Evolutionary conservation across 2,113 vertebrate genomes (phyloP).

Genomic region (Heteronetta atricapilla): DNA sequence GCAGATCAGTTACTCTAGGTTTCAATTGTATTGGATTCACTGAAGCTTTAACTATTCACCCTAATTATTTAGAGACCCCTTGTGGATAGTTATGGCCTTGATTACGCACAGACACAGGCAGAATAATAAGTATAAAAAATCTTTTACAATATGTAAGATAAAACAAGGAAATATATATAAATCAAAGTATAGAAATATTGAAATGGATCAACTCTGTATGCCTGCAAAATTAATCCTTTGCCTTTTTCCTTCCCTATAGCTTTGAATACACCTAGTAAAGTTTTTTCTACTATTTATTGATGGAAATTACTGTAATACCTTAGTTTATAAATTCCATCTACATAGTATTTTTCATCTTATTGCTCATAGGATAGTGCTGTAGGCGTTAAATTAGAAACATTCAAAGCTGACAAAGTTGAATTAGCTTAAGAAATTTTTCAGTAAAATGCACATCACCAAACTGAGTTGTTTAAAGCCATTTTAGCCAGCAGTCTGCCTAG

Average conservation of each 20-base stretch:
- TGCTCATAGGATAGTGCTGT: background rate
- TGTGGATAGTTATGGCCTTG: background rate
- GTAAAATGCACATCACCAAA: background rate
- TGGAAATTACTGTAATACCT: background rate
- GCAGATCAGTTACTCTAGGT: background rate
- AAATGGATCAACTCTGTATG: background rate
- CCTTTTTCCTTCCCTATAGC: background rate
- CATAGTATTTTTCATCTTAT: background rate
- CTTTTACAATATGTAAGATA: background rate
- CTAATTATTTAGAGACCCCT: constrained; percentile 24
- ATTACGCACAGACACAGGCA: background rate
- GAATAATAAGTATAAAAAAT: constrained; percentile 3
- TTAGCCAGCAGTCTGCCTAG: background rate
- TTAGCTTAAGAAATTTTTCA: background rate
- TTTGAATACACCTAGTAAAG: background rate
- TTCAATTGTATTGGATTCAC: background rate
- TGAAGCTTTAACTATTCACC: background rate
- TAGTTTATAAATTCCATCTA: background rate
- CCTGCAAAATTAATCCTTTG: background rate
- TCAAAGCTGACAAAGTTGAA: background rate
- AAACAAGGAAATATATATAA: background rate
- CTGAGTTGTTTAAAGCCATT: background rate
- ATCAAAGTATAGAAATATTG: background rate
- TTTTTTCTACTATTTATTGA: background rate
- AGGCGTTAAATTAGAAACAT: background rate